Evolutionary conservation across 2,888 invertebrate species (phyloP).

Genomic region (Nasonovia ribisnigri): DNA sequence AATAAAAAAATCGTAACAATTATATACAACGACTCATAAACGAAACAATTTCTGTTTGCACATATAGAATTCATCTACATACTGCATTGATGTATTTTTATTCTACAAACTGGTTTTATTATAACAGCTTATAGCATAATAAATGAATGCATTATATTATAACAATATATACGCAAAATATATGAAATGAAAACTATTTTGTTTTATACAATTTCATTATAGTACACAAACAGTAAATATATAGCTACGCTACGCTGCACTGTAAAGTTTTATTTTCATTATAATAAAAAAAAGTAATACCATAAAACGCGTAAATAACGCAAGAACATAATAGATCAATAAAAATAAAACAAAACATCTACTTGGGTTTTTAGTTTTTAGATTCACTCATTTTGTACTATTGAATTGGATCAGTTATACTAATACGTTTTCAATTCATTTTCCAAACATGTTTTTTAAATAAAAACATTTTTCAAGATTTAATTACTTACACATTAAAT

Average conservation of each 20-base stretch:
- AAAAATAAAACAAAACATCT: slow-evolving; percentile 8
- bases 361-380: neutral
- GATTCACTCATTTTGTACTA: neutral
- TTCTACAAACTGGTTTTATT: neutral
- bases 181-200: slow-evolving; percentile 23
- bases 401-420: neutral
- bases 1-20: neutral
- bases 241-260: neutral
- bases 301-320: slow-evolving; percentile 9
- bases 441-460: neutral
- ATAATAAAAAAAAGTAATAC: slow-evolving; percentile 8
- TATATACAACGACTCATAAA: neutral
- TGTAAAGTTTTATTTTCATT: slow-evolving; percentile 26
- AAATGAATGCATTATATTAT: slow-evolving; percentile 2
- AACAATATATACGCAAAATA: neutral
- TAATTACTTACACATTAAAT: neutral
- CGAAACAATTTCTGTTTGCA: neutral
- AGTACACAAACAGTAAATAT: neutral
- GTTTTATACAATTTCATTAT: slow-evolving; percentile 21
- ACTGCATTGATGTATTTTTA: neutral
- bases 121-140: slow-evolving; percentile 3
- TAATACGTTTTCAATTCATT: no score
- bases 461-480: neutral
- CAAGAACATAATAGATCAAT: neutral
- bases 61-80: neutral